These are phyloP conservation scores for Promerops cafer DNA, from an alignment of 2,113 vertebrate genomes.

Conservation along the genomic window DNA sequence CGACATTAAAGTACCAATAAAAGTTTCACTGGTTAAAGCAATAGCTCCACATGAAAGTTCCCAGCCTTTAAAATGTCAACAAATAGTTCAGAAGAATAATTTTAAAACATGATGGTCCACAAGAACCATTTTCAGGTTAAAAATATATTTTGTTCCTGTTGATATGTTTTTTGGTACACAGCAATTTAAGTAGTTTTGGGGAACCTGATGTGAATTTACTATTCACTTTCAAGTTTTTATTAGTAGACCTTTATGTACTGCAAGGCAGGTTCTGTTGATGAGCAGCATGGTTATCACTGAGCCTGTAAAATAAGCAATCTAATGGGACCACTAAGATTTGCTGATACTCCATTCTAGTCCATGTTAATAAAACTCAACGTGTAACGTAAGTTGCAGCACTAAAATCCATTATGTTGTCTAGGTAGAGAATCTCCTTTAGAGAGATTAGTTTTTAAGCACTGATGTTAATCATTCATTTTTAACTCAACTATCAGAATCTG, in stretches of 20 bases:
- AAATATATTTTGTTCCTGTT: neutral
- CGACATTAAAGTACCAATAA: neutral
- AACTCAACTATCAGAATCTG: neutral
- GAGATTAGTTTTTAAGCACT: neutral
- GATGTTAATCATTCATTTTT: neutral
- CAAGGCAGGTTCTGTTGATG: neutral
- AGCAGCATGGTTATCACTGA: neutral
- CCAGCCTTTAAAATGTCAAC: neutral
- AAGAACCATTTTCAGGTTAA: neutral
- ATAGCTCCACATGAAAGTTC: neutral
- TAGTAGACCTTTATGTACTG: neutral
- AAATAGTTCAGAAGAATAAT: neutral
- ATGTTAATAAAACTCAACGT: neutral
- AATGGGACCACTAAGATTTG: neutral
- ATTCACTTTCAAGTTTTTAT: neutral
- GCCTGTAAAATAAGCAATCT: neutral
- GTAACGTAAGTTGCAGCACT: neutral
- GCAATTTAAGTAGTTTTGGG: neutral
- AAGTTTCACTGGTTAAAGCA: neutral
- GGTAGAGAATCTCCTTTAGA: neutral
- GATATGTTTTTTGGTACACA: neutral
- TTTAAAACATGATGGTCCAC: neutral
- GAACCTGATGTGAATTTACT: neutral
- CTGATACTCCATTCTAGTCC: neutral
- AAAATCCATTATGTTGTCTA: neutral